These are phyloP conservation scores for Sinocyclocheilus anshuiensis DNA, from an alignment of 2,113 vertebrate genomes.

Conservation along the genomic window DNA sequence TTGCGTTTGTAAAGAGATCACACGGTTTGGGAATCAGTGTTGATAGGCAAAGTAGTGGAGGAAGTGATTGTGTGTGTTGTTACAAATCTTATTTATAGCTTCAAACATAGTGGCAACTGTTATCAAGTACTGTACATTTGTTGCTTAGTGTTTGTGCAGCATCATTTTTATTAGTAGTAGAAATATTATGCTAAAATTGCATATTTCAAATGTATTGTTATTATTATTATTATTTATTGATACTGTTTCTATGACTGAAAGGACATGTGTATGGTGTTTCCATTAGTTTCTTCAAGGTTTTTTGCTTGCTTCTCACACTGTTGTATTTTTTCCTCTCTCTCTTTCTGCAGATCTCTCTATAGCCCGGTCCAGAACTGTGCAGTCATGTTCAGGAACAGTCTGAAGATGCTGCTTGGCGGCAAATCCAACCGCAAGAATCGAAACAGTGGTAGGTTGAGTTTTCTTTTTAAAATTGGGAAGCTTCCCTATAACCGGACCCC, in stretches of 20 bases:
- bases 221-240: neutral
- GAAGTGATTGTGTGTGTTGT: neutral
- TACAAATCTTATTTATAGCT: neutral
- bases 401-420: slow-evolving; percentile 96
- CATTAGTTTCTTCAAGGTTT: neutral
- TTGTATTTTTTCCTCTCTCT: neutral
- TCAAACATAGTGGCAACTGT: neutral
- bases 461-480: neutral
- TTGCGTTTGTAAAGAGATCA: slow-evolving; percentile 14
- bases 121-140: neutral
- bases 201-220: neutral
- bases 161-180: neutral
- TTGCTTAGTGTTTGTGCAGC: neutral
- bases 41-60: neutral
- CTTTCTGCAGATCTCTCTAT: slow-evolving; percentile 52
- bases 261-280: neutral
- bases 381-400: slow-evolving; percentile 95
- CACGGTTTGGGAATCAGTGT: neutral
- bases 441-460: slow-evolving; percentile 84
- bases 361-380: slow-evolving; percentile 56
- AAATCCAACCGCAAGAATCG: slow-evolving; percentile 91
- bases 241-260: neutral
- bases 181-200: neutral
- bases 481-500: neutral
- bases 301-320: neutral